phyloP scores from a whole-genome alignment of 35 echinoderm and acorn worm species.

The Apostichopus japonicus region DNA sequence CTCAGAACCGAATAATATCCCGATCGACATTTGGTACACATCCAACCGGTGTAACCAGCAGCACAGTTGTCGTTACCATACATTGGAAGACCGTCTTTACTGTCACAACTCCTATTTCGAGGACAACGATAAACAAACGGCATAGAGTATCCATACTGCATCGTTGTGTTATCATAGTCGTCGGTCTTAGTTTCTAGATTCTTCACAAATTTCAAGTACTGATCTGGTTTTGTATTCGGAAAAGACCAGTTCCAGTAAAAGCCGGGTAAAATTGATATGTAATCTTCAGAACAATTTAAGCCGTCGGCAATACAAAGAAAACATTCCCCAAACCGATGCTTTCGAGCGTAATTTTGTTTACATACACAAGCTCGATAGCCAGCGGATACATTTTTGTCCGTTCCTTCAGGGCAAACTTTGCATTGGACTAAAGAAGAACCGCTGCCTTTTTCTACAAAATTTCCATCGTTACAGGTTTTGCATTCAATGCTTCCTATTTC shows the following conservation, averaged over 20 bases:
- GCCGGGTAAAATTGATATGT: slow-evolving; percentile 51
- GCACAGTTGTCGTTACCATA: not conserved
- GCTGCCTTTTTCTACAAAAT: not conserved
- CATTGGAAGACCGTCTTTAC: not conserved
- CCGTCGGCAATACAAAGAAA: slow-evolving; percentile 22
- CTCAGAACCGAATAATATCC: slow-evolving; percentile 52
- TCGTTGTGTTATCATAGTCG: not conserved
- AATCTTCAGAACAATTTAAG: slow-evolving; percentile 64
- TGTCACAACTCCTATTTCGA: not conserved
- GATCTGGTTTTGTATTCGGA: not conserved
- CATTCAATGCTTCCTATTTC: slow-evolving; percentile 29
- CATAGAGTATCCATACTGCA: not conserved
- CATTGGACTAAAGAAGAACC: slow-evolving; percentile 12
- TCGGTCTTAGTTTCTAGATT: not conserved
- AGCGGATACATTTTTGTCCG: slow-evolving; percentile 9
- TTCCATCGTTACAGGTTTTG: slow-evolving; percentile 50
- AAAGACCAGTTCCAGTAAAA: slow-evolving; percentile 72
- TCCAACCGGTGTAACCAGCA: too few relatives aligned
- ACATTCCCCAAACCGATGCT: slow-evolving; percentile 36
- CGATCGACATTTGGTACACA: slow-evolving; percentile 25
- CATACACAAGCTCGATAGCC: slow-evolving; percentile 61
- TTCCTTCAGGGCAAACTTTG: slow-evolving; percentile 60
- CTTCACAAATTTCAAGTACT: not conserved
- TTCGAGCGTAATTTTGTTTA: slow-evolving; percentile 41
- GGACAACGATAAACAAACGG: not conserved